A percentile compares a stretch with the other conserved stretches of the same genome.
These are phyloP conservation scores for Amblyopsis rosae DNA, from an alignment of 2,113 vertebrate species.

Conservation along the genomic window DNA sequence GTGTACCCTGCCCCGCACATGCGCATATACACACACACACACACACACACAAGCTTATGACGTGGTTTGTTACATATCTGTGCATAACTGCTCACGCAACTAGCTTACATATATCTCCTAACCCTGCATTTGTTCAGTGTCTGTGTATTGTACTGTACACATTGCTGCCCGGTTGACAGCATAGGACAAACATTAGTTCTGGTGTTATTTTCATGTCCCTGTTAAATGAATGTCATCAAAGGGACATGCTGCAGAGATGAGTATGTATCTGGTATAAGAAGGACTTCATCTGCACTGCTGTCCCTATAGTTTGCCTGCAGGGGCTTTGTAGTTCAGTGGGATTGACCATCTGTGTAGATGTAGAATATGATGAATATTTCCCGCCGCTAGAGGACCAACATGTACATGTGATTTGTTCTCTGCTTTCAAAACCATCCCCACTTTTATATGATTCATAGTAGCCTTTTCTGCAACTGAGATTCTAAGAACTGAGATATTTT, in stretches of 20 bases:
- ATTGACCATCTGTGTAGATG: no score
- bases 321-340: neutral
- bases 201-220: constrained; percentile 53
- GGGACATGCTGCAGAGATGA: constrained; percentile 42
- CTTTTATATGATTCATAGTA: no score
- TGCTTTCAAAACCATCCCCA: no score
- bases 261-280: constrained; percentile 48
- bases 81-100: constrained; percentile 20
- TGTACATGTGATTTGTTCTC: no score
- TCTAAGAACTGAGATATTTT: no score
- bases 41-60: constrained; percentile 7
- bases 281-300: constrained; percentile 2
- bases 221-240: constrained; percentile 64
- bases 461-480: no score
- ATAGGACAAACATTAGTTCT: constrained; percentile 11
- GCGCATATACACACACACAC: constrained; percentile 12
- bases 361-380: no score
- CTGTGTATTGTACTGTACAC: constrained; percentile 4
- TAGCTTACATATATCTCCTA: constrained; percentile 20
- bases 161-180: neutral
- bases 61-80: constrained; percentile 22
- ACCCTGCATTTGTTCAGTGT: neutral
- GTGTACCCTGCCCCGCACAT: constrained; percentile 36
- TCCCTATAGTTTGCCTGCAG: no score
- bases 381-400: no score